Evolutionary conservation across 53 echinoderm and acorn worm species (phyloP), one percentile per base, ranked within the genome.

Genomic region (Zoroaster sp.): DNA sequence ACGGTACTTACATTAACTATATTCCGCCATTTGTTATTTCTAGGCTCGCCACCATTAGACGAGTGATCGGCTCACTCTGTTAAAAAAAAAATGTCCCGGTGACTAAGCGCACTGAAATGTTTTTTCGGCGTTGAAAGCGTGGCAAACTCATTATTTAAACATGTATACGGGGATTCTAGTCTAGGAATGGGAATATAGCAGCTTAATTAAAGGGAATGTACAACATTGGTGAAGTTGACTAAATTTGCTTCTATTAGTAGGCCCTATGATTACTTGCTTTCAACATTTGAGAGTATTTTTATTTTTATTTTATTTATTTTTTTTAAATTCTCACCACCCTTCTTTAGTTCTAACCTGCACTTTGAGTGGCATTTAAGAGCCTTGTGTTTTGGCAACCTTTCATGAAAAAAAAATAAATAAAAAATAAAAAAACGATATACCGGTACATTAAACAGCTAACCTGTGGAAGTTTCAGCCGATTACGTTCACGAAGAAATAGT

Each of bases 101-200:
- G 78, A 78, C 78, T 78, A 78, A 78, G 78, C 73, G 73, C 23
- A 52, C 42, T 11, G 51, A 28, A 15, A 31, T 55, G n/a, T 54
- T 66, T 43, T 66, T 42, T n/a, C 23, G 40, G 66, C 35, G 40
- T 28, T 66, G 14, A 14, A 30, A 30, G 10, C 10, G 82, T 67
- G 82, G 82, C 28, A 68, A 68, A 30, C 66, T 82, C 65, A 82
- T 82, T 59, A 59, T 4, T 59, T 59, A 59, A 59, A 59, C 63
- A 59, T 59, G 63, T 59, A 59, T 59, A 59, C 63, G 63, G 63
- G 63, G 63, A 21, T 28, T 59, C 63, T 4, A 25, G 28, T 21
- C 7, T 28, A 28, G 63, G 63, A 25, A 59, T 11, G 63, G 63
- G 63, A 59, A 28, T 59, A 59, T 9, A 3, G 28, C 8, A 59